phyloP scores from a whole-genome alignment of 2,888 invertebrate genomes.

The Leucophenga montana region DNA sequence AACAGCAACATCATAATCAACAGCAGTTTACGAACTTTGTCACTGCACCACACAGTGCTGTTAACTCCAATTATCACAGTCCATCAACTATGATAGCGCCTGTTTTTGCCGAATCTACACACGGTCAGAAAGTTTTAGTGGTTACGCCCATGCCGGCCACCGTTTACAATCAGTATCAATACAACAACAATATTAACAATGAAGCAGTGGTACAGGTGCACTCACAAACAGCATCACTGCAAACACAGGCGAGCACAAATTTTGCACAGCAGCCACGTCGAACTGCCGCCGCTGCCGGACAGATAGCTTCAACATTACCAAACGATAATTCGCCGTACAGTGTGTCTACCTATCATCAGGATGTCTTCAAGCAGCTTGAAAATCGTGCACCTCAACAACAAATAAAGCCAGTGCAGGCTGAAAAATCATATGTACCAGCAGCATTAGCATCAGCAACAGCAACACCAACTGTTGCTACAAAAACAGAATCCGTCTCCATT shows the following conservation, averaged over 20 bases:
- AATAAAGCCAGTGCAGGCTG: conserved; percentile 23
- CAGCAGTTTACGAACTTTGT: conserved; percentile 60
- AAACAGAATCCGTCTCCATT: conserved; percentile 8
- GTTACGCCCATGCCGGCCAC: conserved; percentile 69
- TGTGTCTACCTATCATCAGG: conserved; percentile 71
- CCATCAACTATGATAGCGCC: conserved; percentile 53
- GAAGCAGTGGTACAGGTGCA: conserved; percentile 56
- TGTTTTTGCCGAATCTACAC: conserved; percentile 68
- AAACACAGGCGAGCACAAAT: conserved; percentile 51
- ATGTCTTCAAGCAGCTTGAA: conserved; percentile 71
- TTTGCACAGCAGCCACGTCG: conserved; percentile 65
- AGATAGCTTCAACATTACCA: conserved; percentile 31
- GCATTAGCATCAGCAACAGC: conserved; percentile 35
- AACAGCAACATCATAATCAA: conserved; percentile 41
- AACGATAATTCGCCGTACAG: conserved; percentile 63
- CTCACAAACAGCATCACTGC: conserved; percentile 62
- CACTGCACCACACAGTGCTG: conserved; percentile 60
- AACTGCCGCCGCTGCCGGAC: conserved; percentile 27
- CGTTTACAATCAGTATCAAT: conserved; percentile 56
- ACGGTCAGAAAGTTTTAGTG: conserved; percentile 71
- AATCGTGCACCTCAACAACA: conserved; percentile 48
- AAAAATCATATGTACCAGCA: conserved; percentile 32
- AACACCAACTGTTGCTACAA: conserved; percentile 14
- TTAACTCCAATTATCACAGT: conserved; percentile 24
- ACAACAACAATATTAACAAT: conserved; percentile 37